phyloP scores from a whole-genome alignment of 2,113 vertebrate genomes.

The Xiphophorus maculatus region DNA sequence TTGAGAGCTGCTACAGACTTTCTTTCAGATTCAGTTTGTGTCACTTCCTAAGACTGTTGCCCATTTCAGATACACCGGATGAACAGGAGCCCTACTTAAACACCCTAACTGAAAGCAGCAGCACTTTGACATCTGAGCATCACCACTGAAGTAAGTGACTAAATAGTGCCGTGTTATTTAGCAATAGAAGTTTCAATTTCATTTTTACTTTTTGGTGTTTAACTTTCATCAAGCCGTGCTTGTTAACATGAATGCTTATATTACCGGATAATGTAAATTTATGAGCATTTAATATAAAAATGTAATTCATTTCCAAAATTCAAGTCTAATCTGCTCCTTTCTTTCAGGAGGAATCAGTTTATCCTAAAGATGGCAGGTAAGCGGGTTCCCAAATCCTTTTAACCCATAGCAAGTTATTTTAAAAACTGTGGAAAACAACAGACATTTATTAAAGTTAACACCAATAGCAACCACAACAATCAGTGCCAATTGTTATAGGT shows the following conservation, averaged over 20 bases:
- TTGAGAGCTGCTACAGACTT: too few relatives aligned
- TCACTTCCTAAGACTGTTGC: too few relatives aligned
- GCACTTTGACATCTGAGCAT: not conserved
- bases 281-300: not conserved
- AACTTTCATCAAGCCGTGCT: too few relatives aligned
- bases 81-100: too few relatives aligned
- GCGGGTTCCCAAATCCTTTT: not conserved
- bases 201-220: not conserved
- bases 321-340: not conserved
- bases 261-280: not conserved
- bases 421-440: not conserved
- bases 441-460: not conserved
- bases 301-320: not conserved
- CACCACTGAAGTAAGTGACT: not conserved
- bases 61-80: too few relatives aligned
- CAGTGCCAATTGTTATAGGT: too few relatives aligned
- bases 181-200: not conserved
- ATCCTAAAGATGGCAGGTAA: not conserved
- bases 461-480: not conserved
- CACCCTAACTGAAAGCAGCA: not conserved
- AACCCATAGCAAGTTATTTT: not conserved
- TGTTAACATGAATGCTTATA: not conserved
- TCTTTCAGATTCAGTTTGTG: too few relatives aligned
- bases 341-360: not conserved
- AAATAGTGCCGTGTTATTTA: too few relatives aligned